Conservation (phyloP, 2,888 invertebrate species). For the Cosmia trapezina region DNA sequence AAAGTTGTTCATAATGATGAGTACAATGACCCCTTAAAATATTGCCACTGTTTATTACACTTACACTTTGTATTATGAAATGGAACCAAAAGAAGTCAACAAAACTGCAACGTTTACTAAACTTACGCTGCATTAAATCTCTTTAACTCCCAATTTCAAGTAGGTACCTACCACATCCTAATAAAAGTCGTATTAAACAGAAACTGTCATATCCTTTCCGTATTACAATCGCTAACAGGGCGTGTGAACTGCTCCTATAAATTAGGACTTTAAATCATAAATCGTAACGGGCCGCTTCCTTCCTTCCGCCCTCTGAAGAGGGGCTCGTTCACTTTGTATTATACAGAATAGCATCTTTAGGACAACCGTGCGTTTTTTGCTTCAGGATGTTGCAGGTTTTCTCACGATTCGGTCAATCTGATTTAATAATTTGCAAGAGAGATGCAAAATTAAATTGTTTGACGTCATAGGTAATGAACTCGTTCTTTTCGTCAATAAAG, state of each 20-base stretch:
- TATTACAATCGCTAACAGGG: conserved; percentile 52
- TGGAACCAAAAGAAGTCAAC: background rate
- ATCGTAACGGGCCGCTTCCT: conserved; percentile 72
- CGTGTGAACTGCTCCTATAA: conserved; percentile 72
- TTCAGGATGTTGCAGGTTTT: conserved; percentile 34
- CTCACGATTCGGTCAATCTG: conserved; percentile 43
- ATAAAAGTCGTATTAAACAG: conserved; percentile 38
- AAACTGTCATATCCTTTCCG: conserved; percentile 60
- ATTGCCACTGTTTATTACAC: no score
- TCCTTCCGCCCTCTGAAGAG: conserved; percentile 58
- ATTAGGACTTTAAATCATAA: conserved; percentile 44
- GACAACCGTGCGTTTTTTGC: conserved; percentile 45
- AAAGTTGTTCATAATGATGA: no score
- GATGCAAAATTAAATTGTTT: background rate
- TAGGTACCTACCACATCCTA: conserved; percentile 17
- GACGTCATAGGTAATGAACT: background rate
- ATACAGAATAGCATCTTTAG: conserved; percentile 44
- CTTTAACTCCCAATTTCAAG: conserved; percentile 7
- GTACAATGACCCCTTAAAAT: no score
- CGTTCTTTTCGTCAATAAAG: background rate
- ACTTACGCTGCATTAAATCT: background rate
- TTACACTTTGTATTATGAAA: no score
- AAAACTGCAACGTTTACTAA: background rate
- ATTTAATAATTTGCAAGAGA: background rate
- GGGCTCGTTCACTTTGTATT: conserved; percentile 39